Base-by-base conservation (phyloP, 2,888 invertebrate species). In the Oxycera nigricornis region DNA sequence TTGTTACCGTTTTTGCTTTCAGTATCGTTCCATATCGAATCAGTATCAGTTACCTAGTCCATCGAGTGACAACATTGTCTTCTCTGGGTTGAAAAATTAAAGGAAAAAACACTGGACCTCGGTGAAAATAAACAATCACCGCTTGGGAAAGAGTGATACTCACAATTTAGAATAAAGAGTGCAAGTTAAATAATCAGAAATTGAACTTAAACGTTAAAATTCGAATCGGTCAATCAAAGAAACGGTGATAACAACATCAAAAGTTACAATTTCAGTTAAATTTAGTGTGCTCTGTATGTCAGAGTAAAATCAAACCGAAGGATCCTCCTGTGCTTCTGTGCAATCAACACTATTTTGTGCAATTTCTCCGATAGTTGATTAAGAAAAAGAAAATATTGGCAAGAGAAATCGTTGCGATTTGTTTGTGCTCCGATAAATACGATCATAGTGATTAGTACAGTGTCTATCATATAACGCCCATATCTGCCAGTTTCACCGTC, bases 21-120 rank as follows among this genome's bases (percentile, higher is more conserved):
- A 80, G 81, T 80, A 79, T 77, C 78, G 78, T 80, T 78, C 79
- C 80, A 80, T 80, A 80, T 80, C 79, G 78, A 78, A 79, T 83
- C 82, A 83, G 83, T 84, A 82, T 83, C 83, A 83, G 82, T 83
- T 83, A 82, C 82, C 81, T 81, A 81, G 83, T 82, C 83, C 82
- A 83, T 81, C 82, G 82, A 82, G 82, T 81, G 81, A 84, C 83
- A 81, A 81, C 81, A 68, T 62, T 57, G 76, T 57, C n/a, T 73
- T 35, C 52, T 77, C 73, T 77, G 76, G 77, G 73, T 77, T 41
- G 41, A 76, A 76, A 24, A 55, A 17, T 22, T 6, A 17, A 50
- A 74, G 73, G 75, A 73, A 77, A 74, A 68, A 74, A 67, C 31
- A 31, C n/a, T 20, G n/a, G 46, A 46, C 46, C 46, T 46, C 61